Conservation (phyloP, 2,113 vertebrate genomes). For the Osmerus eperlanus region DNA sequence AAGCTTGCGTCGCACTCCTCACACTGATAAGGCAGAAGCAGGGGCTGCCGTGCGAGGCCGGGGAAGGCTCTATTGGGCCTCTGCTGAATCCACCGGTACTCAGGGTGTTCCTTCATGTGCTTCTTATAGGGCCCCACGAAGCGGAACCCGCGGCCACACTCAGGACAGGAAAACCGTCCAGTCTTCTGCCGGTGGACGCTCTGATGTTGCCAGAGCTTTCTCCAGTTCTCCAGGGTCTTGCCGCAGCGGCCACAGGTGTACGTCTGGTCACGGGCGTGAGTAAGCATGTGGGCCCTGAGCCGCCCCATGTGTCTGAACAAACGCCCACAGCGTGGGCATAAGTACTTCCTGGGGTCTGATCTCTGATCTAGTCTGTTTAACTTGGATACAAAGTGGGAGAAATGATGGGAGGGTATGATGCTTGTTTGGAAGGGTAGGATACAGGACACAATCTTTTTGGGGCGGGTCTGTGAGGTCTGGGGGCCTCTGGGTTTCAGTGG, state of each 20-base stretch:
- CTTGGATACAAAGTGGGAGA: conserved; percentile 53
- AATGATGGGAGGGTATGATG: conserved; percentile 16
- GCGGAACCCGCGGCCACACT: conserved; percentile 66
- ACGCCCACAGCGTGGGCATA: conserved; percentile 71
- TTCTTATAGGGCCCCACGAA: conserved; percentile 63
- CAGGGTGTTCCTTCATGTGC: conserved; percentile 69
- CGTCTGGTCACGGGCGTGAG: conserved; percentile 54
- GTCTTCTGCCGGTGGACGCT: conserved; percentile 65
- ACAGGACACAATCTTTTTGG: conserved; percentile 18
- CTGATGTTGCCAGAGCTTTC: conserved; percentile 72
- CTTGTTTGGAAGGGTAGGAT: conserved; percentile 53
- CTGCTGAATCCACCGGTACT: conserved; percentile 56
- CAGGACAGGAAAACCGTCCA: conserved; percentile 69
- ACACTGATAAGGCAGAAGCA: conserved; percentile 67
- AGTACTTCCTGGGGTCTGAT: conserved; percentile 71
- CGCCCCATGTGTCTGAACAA: conserved; percentile 71
- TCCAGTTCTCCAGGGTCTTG: conserved; percentile 67
- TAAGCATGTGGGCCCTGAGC: conserved; percentile 74
- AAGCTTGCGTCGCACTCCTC: conserved; percentile 67
- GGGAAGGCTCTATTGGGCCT: conserved; percentile 38
- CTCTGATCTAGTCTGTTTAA: conserved; percentile 63
- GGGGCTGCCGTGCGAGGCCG: conserved; percentile 16
- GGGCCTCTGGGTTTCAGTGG: neutral
- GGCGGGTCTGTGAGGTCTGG: neutral
- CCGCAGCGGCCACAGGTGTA: conserved; percentile 69